Conservation (phyloP, 2,888 invertebrate genomes). For the Anarsia innoxiella region DNA sequence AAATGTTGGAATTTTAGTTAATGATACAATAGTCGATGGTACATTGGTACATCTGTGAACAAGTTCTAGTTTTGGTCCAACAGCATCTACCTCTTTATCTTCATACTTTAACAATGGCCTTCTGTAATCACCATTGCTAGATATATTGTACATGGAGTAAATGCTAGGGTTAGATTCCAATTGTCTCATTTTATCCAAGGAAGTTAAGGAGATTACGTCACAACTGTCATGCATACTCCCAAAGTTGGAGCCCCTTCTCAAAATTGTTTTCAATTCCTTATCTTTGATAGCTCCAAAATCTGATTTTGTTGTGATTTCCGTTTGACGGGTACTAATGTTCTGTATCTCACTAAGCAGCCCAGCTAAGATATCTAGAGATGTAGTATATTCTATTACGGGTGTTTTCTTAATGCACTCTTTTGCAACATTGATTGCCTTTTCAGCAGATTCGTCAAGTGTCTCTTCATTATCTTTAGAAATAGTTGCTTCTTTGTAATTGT, state of each 20-base stretch:
- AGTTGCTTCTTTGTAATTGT: too few species aligned
- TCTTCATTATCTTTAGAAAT: too few species aligned
- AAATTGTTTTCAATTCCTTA: too few species aligned
- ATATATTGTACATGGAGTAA: constrained; percentile 32
- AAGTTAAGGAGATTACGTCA: too few species aligned
- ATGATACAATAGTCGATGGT: constrained; percentile 33
- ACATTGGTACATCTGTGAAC: constrained; percentile 37
- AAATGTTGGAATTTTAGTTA: too few species aligned
- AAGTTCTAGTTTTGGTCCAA: constrained; percentile 26
- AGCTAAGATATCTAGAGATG: constrained; percentile 56
- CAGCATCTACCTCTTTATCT: constrained; percentile 47
- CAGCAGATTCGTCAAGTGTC: too few species aligned
- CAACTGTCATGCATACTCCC: too few species aligned
- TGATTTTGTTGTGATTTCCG: constrained; percentile 28
- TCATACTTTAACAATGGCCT: constrained; percentile 21
- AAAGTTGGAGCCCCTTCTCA: too few species aligned
- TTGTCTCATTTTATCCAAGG: constrained; percentile 36
- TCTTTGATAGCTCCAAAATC: constrained; percentile 34
- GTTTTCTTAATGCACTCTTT: neutral
- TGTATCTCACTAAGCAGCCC: constrained; percentile 60
- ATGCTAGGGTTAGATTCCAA: constrained; percentile 37
- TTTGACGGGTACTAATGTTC: constrained; percentile 50
- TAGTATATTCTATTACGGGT: constrained; percentile 33
- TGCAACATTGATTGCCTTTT: too few species aligned
- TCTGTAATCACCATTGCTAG: constrained; percentile 23